Base-by-base conservation (phyloP, 2,888 invertebrate genomes). In the Hydroisotoma schaefferi region DNA sequence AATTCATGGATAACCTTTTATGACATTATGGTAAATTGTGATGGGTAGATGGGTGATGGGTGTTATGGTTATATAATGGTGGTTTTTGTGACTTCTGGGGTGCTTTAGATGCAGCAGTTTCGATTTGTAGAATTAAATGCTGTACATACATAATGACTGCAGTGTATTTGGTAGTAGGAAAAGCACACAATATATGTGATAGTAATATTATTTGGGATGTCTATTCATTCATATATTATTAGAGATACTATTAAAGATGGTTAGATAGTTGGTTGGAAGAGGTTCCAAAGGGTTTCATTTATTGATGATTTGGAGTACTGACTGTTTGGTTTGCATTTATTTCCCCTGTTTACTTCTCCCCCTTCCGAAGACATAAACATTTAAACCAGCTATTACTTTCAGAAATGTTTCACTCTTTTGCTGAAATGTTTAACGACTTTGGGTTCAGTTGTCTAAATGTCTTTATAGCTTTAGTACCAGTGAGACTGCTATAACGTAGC, bases 281-380 rank as follows among this genome's bases (percentile, higher is more conserved):
- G 33, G 12, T 33, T 43, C 43, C 43, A 43, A 20, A 43, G 43
- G 43, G 43, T 43, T 43, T 43, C 43, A 43, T 43, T 43, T 43
- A 43, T 43, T 10, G 33, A 33, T 6, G 33, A 33, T 33, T 33
- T 15, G n/a, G n/a, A n/a, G n/a, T 33, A 33, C 8, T 18, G 43
- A 18, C 12, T 44, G 47, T 46, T 55, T 44, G 44, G 28, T 40
- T 55, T 55, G 46, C 55, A 46, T 55, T 55, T 55, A 33, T 46
- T 55, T 46, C 27, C 47, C 55, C 29, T 29, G 46, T 46, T 46
- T 29, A 25, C 25, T 46, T 43, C 54, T 22, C 29, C 22, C 46
- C 47, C 46, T n/a, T 28, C 27, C 25, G 18, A 25, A 23, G 23
- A 46, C 46, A 55, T 55, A 46, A 55, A 47, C 46, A 55, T 55